Conservation (phyloP, 2,888 invertebrate species). For the Agapetus fuscipes region DNA sequence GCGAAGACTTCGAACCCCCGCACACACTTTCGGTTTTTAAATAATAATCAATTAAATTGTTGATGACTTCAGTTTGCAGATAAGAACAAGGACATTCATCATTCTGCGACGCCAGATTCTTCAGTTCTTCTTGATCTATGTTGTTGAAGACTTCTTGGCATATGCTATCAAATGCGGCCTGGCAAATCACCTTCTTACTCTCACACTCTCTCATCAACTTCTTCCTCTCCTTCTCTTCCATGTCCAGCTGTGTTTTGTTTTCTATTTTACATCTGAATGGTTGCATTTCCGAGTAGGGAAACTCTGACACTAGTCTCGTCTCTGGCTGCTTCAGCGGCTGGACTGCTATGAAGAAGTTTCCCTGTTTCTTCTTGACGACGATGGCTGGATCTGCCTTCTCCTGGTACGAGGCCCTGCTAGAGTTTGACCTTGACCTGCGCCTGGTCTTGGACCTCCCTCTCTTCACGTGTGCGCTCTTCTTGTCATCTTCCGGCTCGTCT, state of each 20-base stretch:
- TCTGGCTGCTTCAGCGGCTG: constrained; percentile 41
- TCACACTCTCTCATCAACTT: neutral
- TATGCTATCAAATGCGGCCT: constrained; percentile 4
- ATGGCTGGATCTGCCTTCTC: constrained; percentile 37
- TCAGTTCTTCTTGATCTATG: constrained; percentile 5
- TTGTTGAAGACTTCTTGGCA: constrained; percentile 8
- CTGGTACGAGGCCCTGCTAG: too few species aligned
- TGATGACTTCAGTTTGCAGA: constrained; percentile 6
- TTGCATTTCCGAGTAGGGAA: constrained; percentile 40
- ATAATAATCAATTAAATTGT: neutral
- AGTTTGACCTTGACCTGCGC: too few species aligned
- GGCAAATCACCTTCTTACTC: neutral
- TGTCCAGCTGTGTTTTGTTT: neutral
- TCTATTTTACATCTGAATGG: constrained; percentile 17
- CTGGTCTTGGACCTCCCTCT: too few species aligned
- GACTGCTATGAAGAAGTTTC: constrained; percentile 39
- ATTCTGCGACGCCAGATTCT: constrained; percentile 1
- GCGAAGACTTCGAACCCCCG: neutral
- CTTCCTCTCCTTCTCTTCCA: neutral
- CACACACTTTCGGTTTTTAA: neutral
- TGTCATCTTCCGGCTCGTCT: too few species aligned
- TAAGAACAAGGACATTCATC: constrained; percentile 7
- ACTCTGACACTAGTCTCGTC: constrained; percentile 35
- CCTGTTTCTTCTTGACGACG: constrained; percentile 33
- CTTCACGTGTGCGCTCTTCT: too few species aligned